Evolutionary conservation across 2,888 invertebrate species (phyloP).

Genomic region (Trissoscelio sp.): DNA sequence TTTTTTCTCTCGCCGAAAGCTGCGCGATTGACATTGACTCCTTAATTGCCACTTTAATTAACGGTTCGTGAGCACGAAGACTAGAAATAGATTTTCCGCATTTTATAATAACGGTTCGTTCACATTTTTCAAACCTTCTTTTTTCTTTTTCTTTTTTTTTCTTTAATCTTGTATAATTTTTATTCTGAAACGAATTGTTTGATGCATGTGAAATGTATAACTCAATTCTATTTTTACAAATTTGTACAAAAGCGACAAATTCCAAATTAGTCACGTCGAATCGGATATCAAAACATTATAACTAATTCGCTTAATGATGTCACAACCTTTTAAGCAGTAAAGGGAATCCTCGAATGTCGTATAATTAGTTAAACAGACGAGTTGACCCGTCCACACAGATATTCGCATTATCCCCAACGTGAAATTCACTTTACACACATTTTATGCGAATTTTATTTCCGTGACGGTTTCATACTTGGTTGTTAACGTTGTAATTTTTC

Average conservation of each 20-base stretch:
- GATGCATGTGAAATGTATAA: too few species aligned
- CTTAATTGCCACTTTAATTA: constrained; percentile 38
- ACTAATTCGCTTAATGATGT: constrained; percentile 44
- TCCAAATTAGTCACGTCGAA: constrained; percentile 8
- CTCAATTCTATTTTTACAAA: background rate
- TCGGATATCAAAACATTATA: constrained; percentile 33
- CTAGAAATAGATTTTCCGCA: constrained; percentile 37
- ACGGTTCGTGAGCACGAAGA: constrained; percentile 18
- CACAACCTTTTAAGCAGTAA: constrained; percentile 18
- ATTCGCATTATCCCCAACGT: constrained; percentile 22
- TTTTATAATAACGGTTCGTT: constrained; percentile 9
- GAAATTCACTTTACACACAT: constrained; percentile 32
- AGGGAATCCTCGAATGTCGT: constrained; percentile 27
- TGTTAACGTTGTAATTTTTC: constrained; percentile 36
- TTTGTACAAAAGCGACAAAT: background rate
- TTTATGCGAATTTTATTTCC: constrained; percentile 43
- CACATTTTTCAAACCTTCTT: background rate
- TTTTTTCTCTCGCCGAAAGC: constrained; percentile 5
- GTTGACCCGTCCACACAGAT: constrained; percentile 32
- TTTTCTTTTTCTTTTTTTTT: constrained; percentile 1
- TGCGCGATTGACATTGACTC: constrained; percentile 43
- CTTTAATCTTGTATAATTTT: too few species aligned
- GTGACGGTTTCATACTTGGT: constrained; percentile 15
- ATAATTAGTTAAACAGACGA: constrained; percentile 39
- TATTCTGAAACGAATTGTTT: too few species aligned